Conservation (phyloP, 2,797 vertebrate species). For the Orientallactaga sibirica region DNA sequence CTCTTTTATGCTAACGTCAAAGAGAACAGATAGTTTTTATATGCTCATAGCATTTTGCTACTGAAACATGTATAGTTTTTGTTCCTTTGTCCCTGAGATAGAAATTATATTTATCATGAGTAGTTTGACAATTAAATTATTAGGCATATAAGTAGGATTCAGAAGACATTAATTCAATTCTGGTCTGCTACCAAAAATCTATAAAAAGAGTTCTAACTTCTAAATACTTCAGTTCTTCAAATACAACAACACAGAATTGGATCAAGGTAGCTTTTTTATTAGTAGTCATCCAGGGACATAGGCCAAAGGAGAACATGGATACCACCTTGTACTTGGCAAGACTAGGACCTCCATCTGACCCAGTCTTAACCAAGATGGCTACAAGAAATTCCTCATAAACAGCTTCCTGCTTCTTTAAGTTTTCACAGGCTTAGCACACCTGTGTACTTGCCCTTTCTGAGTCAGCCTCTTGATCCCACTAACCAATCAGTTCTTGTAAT, state of each 20-base stretch:
- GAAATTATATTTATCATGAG: conserved; percentile 44
- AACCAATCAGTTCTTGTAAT: too few species aligned
- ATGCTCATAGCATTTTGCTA: conserved; percentile 25
- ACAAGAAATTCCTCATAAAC: too few species aligned
- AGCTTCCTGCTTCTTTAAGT: too few species aligned
- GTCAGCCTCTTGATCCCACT: too few species aligned
- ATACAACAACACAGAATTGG: not conserved
- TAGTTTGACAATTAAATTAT: conserved; percentile 41
- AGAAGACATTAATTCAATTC: conserved; percentile 47
- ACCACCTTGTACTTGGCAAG: too few species aligned
- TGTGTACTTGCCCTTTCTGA: too few species aligned
- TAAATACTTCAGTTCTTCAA: conserved; percentile 40
- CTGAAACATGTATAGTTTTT: conserved; percentile 20
- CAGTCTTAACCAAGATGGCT: too few species aligned
- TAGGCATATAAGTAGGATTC: conserved; percentile 55
- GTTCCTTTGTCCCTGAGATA: not conserved
- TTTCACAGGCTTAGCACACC: too few species aligned
- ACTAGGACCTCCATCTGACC: too few species aligned
- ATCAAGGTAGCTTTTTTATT: too few species aligned
- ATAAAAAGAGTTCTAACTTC: not conserved
- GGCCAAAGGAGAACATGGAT: too few species aligned
- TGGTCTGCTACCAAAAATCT: conserved; percentile 23
- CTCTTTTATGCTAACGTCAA: conserved; percentile 51
- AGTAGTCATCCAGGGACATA: too few species aligned
- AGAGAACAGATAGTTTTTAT: conserved; percentile 26